Evolutionary conservation across 2,113 vertebrate species (phyloP), one percentile per base, ranked within the genome.

Genomic region (Brachyhypopomus gauderio): DNA sequence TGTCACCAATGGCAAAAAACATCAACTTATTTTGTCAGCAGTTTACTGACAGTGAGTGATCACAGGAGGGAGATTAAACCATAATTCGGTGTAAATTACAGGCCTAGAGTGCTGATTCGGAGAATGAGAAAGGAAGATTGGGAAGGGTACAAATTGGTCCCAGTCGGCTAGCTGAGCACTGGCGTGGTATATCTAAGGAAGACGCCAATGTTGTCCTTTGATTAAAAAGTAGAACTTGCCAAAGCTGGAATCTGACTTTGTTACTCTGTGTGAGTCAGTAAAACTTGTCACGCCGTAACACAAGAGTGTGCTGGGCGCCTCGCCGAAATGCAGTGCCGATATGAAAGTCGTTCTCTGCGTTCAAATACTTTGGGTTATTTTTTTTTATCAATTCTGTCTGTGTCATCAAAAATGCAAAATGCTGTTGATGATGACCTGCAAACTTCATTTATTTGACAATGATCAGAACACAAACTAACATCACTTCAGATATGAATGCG

Each of bases 21-120:
- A 45, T 34, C 70, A 14, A 80, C 22, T 19, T 23, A n/a, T 69
- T 71, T 59, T 72, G 25, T 7, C 7, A 56, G 78, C 66, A 36
- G 59, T 27, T 73, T 77, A 34, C 60, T 62, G 59, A 19, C 48
- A 72, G 71, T 34, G 75, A 81, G 71, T 25, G 75, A 81, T 56
- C 34, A 23, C 11, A 45, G n/a, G 19, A 36, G 48, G 52, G 45
- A 62, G 56, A 30, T 69, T 41, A 55, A 25, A 52, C 58, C 14
- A 14, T 69, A 71, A 55, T 71, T 71, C 7, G 45, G 45, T 70
- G 64, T 52, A 60, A 79, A 63, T 60, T 73, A 79, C 60, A 74
- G 45, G 76, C 48, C 30, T 63, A 45, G 66, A 48, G 11, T 14
- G 60, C 75, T 41, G 25, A 55, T 45, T 72, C 14, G 30, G 34